phyloP scores from a whole-genome alignment of 2,113 vertebrate genomes.

The Hemibagrus wyckioides region DNA sequence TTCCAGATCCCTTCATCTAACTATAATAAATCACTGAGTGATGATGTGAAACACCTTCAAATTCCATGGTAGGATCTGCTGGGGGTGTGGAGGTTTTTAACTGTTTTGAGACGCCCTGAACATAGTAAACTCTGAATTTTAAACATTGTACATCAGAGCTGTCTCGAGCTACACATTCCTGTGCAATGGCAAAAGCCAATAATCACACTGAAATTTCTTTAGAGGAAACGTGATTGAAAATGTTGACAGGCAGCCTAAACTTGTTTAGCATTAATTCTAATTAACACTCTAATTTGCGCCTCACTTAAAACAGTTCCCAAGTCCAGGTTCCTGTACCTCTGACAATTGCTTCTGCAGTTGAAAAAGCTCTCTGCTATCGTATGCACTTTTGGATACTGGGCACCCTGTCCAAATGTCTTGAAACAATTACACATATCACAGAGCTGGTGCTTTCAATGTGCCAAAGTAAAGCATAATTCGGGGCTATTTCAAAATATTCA shows the following conservation, averaged over 20 bases:
- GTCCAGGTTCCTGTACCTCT: slow-evolving; percentile 14
- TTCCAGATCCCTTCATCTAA: slow-evolving; percentile 57
- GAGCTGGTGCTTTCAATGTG: slow-evolving; percentile 28
- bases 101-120: slow-evolving; percentile 16
- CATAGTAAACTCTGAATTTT: slow-evolving; percentile 2
- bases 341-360: slow-evolving; percentile 33
- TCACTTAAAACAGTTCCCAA: slow-evolving; percentile 16
- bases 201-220: slow-evolving; percentile 22
- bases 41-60: slow-evolving; percentile 48
- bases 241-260: slow-evolving; percentile 19
- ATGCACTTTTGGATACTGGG: slow-evolving; percentile 36
- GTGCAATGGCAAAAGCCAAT: slow-evolving; percentile 3
- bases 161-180: slow-evolving; percentile 1
- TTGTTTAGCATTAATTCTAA: slow-evolving; percentile 31
- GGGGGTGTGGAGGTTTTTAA: slow-evolving; percentile 38
- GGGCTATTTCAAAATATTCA: slow-evolving; percentile 45
- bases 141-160: slow-evolving; percentile 36
- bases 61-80: slow-evolving; percentile 17
- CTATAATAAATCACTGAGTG: slow-evolving; percentile 58
- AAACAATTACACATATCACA: slow-evolving; percentile 57
- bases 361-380: slow-evolving; percentile 38
- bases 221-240: slow-evolving; percentile 13
- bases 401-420: slow-evolving; percentile 53
- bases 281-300: slow-evolving; percentile 25
- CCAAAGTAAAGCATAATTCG: slow-evolving; percentile 54